Evolutionary conservation across 1,140 invertebrate genomes (phyloP).

Genomic region (Lethrus apterus): DNA sequence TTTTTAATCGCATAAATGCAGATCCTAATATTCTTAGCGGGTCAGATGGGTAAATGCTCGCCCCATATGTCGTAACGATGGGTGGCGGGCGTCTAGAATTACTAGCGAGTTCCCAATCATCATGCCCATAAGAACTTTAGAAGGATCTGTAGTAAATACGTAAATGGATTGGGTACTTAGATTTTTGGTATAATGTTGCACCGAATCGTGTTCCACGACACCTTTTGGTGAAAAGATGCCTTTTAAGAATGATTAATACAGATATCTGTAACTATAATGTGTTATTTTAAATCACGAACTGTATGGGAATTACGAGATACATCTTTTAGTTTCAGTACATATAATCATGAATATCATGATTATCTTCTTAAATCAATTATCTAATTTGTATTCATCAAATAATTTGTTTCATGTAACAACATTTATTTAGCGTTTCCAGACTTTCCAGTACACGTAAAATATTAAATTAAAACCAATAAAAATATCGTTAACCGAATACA

Average conservation of each 20-base stretch:
- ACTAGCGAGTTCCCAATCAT: slow-evolving; percentile 17
- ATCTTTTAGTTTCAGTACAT: no score
- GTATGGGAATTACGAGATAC: background rate
- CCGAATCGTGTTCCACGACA: background rate
- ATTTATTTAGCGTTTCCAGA: no score
- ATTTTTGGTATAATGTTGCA: background rate
- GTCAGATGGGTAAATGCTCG: no score
- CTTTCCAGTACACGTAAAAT: no score
- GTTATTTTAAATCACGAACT: background rate
- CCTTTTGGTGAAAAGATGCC: background rate
- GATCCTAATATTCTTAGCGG: no score
- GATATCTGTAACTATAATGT: background rate
- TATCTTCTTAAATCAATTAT: no score
- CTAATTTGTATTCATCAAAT: no score
- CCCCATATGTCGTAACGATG: slow-evolving; percentile 18
- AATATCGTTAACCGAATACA: no score
- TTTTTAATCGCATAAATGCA: no score
- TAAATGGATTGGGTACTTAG: background rate
- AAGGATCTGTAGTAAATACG: slow-evolving; percentile 13
- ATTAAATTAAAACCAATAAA: no score
- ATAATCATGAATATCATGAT: no score
- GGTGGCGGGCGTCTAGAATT: slow-evolving; percentile 18
- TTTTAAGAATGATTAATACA: background rate
- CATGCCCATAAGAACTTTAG: slow-evolving; percentile 15
- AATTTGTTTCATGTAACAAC: no score